phyloP scores from a whole-genome alignment of 2,888 invertebrate genomes.

The Metalampra italica region DNA sequence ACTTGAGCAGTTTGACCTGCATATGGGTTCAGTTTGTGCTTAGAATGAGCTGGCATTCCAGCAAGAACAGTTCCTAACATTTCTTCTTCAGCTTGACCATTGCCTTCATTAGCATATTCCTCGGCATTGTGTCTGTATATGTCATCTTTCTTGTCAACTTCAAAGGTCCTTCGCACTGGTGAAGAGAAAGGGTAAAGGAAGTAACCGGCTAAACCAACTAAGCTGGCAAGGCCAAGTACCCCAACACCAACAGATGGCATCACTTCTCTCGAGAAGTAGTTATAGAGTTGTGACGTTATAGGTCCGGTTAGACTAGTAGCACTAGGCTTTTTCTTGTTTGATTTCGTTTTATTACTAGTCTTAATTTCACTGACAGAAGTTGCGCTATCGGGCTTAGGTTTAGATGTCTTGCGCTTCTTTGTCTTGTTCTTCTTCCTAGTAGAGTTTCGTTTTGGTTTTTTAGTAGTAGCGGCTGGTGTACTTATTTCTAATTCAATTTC shows the following conservation, averaged over 20 bases:
- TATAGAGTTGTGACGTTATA: constrained; percentile 85
- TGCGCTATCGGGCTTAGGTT: constrained; percentile 45
- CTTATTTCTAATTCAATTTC: constrained; percentile 72
- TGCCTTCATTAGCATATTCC: constrained; percentile 81
- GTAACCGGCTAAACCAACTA: constrained; percentile 86
- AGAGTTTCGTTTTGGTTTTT: constrained; percentile 65
- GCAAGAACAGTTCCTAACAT: constrained; percentile 86
- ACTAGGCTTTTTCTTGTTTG: constrained; percentile 60
- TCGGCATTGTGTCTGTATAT: constrained; percentile 83
- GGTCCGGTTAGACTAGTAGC: constrained; percentile 69
- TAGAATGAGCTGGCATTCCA: constrained; percentile 80
- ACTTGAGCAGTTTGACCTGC: constrained; percentile 58
- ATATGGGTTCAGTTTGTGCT: constrained; percentile 68
- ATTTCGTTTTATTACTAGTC: constrained; percentile 77
- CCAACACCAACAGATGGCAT: constrained; percentile 90
- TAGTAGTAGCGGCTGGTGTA: constrained; percentile 65
- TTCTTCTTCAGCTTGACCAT: constrained; percentile 87
- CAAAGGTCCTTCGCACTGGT: constrained; percentile 82
- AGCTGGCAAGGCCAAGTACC: constrained; percentile 84
- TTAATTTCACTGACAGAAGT: constrained; percentile 51
- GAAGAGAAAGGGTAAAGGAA: constrained; percentile 86
- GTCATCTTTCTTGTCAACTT: constrained; percentile 81
- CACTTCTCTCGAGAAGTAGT: constrained; percentile 87
- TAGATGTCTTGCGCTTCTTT: constrained; percentile 77
- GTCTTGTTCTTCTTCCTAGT: constrained; percentile 78